Base-by-base conservation (phyloP, 2,888 invertebrate genomes). In the Caenorhabditis sp. region DNA sequence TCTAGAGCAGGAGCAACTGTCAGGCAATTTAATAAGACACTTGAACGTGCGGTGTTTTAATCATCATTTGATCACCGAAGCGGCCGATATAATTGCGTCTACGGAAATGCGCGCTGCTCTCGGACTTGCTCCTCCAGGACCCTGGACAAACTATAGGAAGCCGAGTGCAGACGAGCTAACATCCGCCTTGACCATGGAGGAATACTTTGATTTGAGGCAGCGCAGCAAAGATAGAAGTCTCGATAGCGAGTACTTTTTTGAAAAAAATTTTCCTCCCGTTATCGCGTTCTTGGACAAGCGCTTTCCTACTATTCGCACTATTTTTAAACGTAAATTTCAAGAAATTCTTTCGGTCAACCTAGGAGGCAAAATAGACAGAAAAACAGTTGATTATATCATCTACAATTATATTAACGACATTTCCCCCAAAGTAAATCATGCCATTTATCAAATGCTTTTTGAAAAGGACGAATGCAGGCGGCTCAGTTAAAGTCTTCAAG, bases 251-350 rank as follows among this genome's bases (percentile, higher is more conserved):
- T 70, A 58, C 37, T 70, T 70, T 50, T 66, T 62, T 24, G 65
- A 65, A 26, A 5, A 66, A 5, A 70, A 66, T 66, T 31, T 66
- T 2, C 55, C 62, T 49, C 61, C 66, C 58, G 70, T 36, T 37
- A 70, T 70, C 58, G 66, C 61, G 1, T 70, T 62, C 51, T 61
- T 70, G 70, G 70, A 70, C 51, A 31, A 37, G 58, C 70, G 66
- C 65, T 70, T 70, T 31, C 70, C 70, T 1, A 51, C 43, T 23
- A 69, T 69, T 69, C 64, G 69, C 43, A 59, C 1, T 50, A 66
- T 63, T 59, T 74, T 69, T 53, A 66, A 55, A 58, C 37, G 57
- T 24, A 63, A 12, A 37, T 69, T 74, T 62, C 50, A 61, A 55
- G 61, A 64, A 23, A 37, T 65, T 37, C 21, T 58, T 17, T 27